phyloP scores from a whole-genome alignment of 2,113 vertebrate genomes.

The Pelusios castaneus region DNA sequence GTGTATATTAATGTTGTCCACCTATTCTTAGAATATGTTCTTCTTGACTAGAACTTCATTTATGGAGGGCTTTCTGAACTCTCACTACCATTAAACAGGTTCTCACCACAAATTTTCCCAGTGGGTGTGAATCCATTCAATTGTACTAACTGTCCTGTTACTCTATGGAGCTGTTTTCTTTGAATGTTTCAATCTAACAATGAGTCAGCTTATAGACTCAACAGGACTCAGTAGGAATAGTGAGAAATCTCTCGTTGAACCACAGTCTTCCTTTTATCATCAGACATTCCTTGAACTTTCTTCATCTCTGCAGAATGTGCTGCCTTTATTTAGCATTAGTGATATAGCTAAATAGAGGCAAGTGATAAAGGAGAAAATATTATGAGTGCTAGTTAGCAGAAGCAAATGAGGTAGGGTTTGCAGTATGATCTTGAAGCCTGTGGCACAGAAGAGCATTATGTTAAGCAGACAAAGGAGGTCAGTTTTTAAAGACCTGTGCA shows the following conservation, averaged over 20 bases:
- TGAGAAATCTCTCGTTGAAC: background rate
- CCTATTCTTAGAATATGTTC: background rate
- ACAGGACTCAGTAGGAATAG: background rate
- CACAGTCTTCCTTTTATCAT: background rate
- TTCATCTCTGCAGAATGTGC: background rate
- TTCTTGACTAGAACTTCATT: background rate
- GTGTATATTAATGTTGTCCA: rapidly evolving
- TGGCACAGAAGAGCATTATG: background rate
- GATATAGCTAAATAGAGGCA: background rate
- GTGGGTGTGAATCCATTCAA: rapidly evolving
- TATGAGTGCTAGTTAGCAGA: background rate
- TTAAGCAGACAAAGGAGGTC: too few species aligned
- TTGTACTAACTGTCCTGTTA: background rate
- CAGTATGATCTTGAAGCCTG: background rate
- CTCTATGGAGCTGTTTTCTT: background rate
- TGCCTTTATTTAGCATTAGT: background rate
- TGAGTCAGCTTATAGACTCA: background rate
- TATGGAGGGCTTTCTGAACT: background rate
- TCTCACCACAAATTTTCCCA: background rate
- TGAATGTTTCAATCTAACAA: background rate
- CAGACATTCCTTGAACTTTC: background rate
- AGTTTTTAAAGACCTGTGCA: background rate
- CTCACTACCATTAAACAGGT: background rate
- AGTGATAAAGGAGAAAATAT: background rate
- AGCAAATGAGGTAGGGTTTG: rapidly evolving